Evolutionary conservation across 2,797 vertebrate genomes (phyloP).

Genomic region (Microchirus variegatus): DNA sequence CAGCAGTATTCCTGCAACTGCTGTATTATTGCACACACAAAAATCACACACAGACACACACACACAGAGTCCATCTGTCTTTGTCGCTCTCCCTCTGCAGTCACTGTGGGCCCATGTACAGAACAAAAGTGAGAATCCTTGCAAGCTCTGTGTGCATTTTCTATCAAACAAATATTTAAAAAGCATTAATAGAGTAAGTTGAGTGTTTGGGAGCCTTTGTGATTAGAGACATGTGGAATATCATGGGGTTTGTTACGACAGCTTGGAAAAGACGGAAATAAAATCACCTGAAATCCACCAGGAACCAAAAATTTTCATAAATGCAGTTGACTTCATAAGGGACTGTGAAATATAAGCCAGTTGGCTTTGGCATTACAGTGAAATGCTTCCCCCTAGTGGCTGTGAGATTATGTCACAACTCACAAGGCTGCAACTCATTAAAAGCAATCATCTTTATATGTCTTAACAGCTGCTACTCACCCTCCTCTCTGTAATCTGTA

Average conservation of each 20-base stretch:
- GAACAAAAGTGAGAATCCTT: conserved; percentile 51
- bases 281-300: conserved; percentile 9
- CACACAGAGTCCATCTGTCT: conserved; percentile 63
- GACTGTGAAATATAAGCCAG: neutral
- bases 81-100: conserved; percentile 56
- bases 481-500: neutral
- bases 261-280: neutral
- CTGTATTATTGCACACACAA: conserved; percentile 39
- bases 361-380: conserved; percentile 12
- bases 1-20: conserved; percentile 43
- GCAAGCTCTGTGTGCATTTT: conserved; percentile 36
- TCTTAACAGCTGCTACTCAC: neutral
- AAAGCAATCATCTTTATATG: neutral
- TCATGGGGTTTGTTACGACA: neutral
- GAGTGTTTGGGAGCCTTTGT: too few species aligned
- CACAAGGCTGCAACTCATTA: conserved; percentile 1
- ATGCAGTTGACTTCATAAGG: conserved; percentile 3
- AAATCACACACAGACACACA: conserved; percentile 11
- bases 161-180: neutral
- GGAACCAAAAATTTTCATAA: conserved; percentile 13
- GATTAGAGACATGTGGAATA: neutral
- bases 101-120: conserved; percentile 50
- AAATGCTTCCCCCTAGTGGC: conserved; percentile 49
- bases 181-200: too few species aligned
- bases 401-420: neutral